These are phyloP conservation scores for Lagodon rhomboides DNA, from an alignment of 2,797 vertebrate species.

Conservation along the genomic window DNA sequence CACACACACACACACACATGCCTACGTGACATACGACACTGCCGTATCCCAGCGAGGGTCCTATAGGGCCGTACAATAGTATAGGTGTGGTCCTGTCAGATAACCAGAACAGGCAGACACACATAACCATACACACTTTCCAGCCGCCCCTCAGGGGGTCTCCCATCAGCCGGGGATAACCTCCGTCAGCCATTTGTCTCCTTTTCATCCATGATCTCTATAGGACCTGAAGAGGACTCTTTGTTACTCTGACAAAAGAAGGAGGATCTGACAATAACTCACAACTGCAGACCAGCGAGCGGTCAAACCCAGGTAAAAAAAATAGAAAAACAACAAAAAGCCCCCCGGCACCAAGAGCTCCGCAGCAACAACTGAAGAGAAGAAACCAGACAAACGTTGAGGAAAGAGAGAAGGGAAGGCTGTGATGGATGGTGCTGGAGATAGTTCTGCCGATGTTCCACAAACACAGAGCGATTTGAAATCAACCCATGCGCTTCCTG, in stretches of 20 bases:
- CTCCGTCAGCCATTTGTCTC: slow-evolving; percentile 60
- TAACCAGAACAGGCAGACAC: slow-evolving; percentile 56
- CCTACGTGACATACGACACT: slow-evolving; percentile 61
- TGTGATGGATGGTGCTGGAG: slow-evolving; percentile 3
- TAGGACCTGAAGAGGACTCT: slow-evolving; percentile 55
- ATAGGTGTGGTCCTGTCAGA: slow-evolving; percentile 74
- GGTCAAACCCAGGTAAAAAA: slow-evolving; percentile 42
- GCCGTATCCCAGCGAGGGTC: slow-evolving; percentile 56
- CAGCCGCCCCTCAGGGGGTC: slow-evolving; percentile 49
- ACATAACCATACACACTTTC: slow-evolving; percentile 56
- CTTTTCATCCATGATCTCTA: slow-evolving; percentile 45
- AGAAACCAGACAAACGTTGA: slow-evolving; percentile 20
- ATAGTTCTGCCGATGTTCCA: slow-evolving; percentile 1
- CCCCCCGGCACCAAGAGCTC: slow-evolving; percentile 3
- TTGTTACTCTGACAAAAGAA: slow-evolving; percentile 61
- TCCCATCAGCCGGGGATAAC: slow-evolving; percentile 55
- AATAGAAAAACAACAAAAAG: slow-evolving; percentile 10
- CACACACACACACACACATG: slow-evolving; percentile 25
- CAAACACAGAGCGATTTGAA: not conserved
- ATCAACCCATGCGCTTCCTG: slow-evolving; percentile 6
- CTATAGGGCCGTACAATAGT: slow-evolving; percentile 66
- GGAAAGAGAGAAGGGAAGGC: slow-evolving; percentile 2
- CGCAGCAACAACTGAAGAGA: slow-evolving; percentile 11
- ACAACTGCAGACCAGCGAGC: slow-evolving; percentile 37
- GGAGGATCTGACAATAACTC: slow-evolving; percentile 55